Evolutionary conservation across 2,797 vertebrate species (phyloP).

Genomic region (Acanthiza pusilla): DNA sequence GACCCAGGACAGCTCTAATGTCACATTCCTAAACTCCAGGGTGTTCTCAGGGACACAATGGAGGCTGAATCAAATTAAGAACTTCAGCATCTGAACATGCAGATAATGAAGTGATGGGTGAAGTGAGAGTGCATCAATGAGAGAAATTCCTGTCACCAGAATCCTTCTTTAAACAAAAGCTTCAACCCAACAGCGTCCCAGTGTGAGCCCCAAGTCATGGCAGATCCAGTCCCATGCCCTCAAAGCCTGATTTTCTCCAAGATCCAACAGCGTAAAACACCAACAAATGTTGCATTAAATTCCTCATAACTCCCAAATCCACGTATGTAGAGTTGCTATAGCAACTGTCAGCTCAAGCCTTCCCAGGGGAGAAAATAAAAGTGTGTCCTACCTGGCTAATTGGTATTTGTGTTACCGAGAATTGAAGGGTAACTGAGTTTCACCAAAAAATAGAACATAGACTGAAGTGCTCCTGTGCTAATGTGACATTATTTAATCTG

Average conservation of each 20-base stretch:
- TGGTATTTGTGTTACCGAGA: conserved; percentile 29
- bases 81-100: background rate
- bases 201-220: background rate
- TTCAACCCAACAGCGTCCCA: background rate
- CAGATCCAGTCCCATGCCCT: background rate
- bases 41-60: background rate
- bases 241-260: background rate
- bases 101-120: background rate
- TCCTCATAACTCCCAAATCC: conserved; percentile 3
- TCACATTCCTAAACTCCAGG: background rate
- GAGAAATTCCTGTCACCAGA: background rate
- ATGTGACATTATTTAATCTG: conserved; percentile 47
- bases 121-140: background rate
- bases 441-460: background rate
- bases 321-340: conserved; percentile 34
- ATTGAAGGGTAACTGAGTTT: conserved; percentile 27
- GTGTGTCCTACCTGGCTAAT: conserved; percentile 52
- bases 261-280: background rate
- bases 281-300: conserved; percentile 13
- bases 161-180: background rate
- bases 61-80: background rate
- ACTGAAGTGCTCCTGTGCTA: conserved; percentile 1
- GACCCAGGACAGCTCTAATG: background rate
- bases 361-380: conserved; percentile 46
- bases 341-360: conserved; percentile 56